Evolutionary conservation across 2,113 vertebrate genomes (phyloP), one percentile per base, ranked within the genome.

Genomic region (Capra hircus): DNA sequence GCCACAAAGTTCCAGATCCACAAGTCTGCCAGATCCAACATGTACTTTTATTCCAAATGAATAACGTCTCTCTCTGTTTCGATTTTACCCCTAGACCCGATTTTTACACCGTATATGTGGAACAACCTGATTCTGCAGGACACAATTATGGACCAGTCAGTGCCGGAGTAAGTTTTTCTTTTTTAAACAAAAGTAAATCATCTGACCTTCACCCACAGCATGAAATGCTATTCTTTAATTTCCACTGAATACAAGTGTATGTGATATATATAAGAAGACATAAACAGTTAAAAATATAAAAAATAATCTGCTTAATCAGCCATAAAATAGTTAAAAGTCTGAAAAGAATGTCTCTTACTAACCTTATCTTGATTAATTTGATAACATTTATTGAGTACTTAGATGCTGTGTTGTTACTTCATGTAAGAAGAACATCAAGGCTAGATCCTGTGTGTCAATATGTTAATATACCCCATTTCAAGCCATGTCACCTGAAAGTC

Each of bases 101-200:
- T 98, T 99, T 99, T 96, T 99, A 99, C 91, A 99, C 99, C 78
- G 86, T 99, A 52, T 99, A 99, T 96, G 97, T 99, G 84, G 99
- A 99, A 5, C 98, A 99, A 92, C 99, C 99, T 16, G 99, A 99
- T 98, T 25, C 97, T 55, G 74, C 99, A 33, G 99, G 99, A 80
- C 99, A 99, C 98, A 2, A 0, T 0, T 96, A 77, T 82, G 99
- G 99, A 97, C 99, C 99, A 94, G 97, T 97, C 95, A 99, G 99
- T 98, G 96, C 14, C 1, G 25, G 98, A 97, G 99, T 99, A 98
- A 99, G 99, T 98, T 92, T 92, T 43, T 97, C 60, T 91, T 21
- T 36, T 80, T 55, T 90, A 14, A 95, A 59, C 25, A 88, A 84
- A 23, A 25, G 7, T 48, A 27, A 78, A 17, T 90, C 13, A 45